Evolutionary conservation across 1,140 invertebrate genomes (phyloP).

Genomic region (Lasaia peninsularis): DNA sequence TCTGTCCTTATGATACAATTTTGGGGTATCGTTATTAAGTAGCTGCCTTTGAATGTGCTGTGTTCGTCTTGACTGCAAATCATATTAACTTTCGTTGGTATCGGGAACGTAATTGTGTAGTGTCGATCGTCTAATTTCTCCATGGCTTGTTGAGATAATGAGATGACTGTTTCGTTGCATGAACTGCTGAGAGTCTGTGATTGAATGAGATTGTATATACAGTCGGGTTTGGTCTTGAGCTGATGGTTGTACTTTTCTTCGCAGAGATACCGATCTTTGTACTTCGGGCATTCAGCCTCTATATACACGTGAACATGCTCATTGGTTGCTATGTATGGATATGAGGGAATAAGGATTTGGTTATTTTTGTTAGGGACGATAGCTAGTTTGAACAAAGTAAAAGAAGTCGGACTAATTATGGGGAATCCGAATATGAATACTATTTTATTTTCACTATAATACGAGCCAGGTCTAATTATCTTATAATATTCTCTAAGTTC

Average conservation of each 20-base stretch:
- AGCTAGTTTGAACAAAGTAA: constrained; percentile 24
- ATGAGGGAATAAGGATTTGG: constrained; percentile 27
- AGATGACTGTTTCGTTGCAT: not conserved
- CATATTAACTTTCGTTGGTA: not conserved
- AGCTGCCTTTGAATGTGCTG: not conserved
- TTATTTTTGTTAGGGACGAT: constrained; percentile 27
- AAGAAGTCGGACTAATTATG: not conserved
- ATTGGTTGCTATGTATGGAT: constrained; percentile 32
- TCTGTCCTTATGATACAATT: not conserved
- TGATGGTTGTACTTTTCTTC: not conserved
- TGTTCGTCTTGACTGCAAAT: not conserved
- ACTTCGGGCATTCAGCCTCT: constrained; percentile 15
- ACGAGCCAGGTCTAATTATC: not conserved
- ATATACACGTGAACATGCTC: constrained; percentile 28
- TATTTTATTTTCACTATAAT: not conserved
- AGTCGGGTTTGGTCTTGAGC: constrained; percentile 1
- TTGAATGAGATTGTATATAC: not conserved
- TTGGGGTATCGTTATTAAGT: constrained; percentile 1
- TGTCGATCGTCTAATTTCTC: not conserved
- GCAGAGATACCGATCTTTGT: not conserved
- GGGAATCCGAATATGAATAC: not conserved
- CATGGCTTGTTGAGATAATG: constrained; percentile 4
- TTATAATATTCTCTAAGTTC: constrained; percentile 4
- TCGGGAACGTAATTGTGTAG: not conserved
- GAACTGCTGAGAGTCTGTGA: not conserved